phyloP scores from a whole-genome alignment of 2,797 vertebrate genomes.

The Malurus splendens region DNA sequence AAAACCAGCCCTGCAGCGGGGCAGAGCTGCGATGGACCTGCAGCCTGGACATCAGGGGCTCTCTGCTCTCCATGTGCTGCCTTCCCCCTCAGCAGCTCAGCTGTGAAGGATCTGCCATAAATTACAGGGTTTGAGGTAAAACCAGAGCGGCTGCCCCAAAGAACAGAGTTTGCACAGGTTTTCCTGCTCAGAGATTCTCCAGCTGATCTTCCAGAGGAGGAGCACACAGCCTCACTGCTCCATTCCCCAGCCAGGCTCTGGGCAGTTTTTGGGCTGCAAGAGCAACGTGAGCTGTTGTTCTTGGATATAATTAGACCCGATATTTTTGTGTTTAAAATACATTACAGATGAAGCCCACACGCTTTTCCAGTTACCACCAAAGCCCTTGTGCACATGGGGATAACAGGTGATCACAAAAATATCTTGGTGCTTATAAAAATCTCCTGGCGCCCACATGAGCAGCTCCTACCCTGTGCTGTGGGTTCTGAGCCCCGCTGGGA shows the following conservation, averaged over 20 bases:
- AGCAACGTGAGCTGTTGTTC: not conserved
- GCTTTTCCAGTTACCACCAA: not conserved
- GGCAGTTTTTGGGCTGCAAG: not conserved
- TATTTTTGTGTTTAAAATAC: conserved; percentile 27
- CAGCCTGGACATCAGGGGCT: not conserved
- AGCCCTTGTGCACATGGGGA: not conserved
- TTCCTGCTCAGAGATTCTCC: not conserved
- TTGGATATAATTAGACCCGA: not conserved
- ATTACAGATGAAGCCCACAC: not conserved
- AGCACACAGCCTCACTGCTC: not conserved
- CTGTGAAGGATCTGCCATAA: not conserved
- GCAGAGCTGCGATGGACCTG: not conserved
- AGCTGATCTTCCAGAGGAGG: not conserved
- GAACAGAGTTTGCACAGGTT: not conserved
- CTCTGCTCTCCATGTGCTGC: not conserved
- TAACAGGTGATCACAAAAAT: conserved; percentile 1
- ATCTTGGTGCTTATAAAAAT: not conserved
- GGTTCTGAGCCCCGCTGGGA: not conserved
- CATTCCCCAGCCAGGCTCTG: not conserved
- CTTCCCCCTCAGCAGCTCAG: not conserved
- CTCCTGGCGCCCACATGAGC: not conserved
- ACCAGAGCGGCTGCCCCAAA: not conserved
- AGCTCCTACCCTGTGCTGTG: not conserved
- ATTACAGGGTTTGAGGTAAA: not conserved
- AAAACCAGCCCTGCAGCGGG: too few relatives aligned